Percentiles rank a stretch among this genome's conserved stretches.
These are phyloP conservation scores for Chaenocephalus aceratus DNA, from an alignment of 2,113 vertebrate genomes.

Conservation along the genomic window DNA sequence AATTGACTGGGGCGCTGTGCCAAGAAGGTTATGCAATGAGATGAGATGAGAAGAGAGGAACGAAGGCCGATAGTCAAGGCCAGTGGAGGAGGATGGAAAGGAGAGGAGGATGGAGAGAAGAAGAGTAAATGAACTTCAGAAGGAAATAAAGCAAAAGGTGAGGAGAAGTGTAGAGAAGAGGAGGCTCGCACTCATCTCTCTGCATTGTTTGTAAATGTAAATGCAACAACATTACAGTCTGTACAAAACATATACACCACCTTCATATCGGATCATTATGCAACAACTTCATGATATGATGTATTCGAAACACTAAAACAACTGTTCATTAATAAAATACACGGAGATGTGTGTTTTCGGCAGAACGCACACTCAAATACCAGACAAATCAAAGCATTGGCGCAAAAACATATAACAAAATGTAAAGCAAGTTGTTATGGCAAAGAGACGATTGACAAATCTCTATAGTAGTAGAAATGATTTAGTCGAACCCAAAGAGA, in stretches of 20 bases:
- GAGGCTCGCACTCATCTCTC: neutral
- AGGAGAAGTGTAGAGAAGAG: neutral
- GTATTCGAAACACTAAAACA: no score
- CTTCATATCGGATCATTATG: no score
- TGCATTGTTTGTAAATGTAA: neutral
- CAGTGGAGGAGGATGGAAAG: constrained; percentile 37
- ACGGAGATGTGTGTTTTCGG: no score
- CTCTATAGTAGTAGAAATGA: no score
- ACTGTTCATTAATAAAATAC: no score
- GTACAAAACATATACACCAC: neutral
- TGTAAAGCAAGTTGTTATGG: no score
- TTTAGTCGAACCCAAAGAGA: no score
- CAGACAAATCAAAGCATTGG: no score
- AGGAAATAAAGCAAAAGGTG: neutral
- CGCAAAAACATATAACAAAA: no score
- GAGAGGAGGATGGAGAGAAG: neutral
- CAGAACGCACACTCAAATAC: no score
- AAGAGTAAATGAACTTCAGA: neutral
- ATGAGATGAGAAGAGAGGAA: constrained; percentile 61
- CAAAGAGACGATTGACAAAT: no score
- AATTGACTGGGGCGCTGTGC: constrained; percentile 73
- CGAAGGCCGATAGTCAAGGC: constrained; percentile 49
- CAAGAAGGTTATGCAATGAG: constrained; percentile 76
- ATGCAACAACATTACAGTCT: constrained; percentile 17
- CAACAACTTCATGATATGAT: no score